Evolutionary conservation across 2,888 invertebrate genomes (phyloP), one percentile per base, ranked within the genome.

Genomic region (Trissoscelio sp.): DNA sequence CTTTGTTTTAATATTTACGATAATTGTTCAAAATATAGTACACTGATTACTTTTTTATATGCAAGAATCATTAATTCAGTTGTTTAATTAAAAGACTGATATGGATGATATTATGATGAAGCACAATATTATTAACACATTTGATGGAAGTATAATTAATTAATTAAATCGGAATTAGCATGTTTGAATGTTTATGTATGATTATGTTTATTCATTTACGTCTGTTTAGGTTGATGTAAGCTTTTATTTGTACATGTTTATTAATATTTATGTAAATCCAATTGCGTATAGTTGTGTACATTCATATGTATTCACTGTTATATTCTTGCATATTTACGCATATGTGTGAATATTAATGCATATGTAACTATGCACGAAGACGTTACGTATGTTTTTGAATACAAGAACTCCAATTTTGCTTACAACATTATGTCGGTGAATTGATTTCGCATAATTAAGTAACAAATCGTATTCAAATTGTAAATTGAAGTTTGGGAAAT

Each of bases 111-210:
- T 16, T 11, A n/a, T 22, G 14, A 7, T 18, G 7, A 66, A 2
- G 9, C 14, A 28, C 24, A 42, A 28, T 14, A 46, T 62, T 48
- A 66, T 51, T 51, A 18, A 24, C 51, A 34, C 28, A 31, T 57
- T 55, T 22, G 16, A 55, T 28, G 44, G 14, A 51, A 42, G 22
- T 44, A 67, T 55, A 44, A 70, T 58, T 46, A 70, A 46, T 70
- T 70, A 46, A 46, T 70, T 70, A 57, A 70, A 57, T 42, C 14
- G 4, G 18, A 67, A 67, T 67, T 55, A 67, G 18, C 31, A 67
- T 55, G 20, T 24, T 11, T 37, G 37, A 51, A 46, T 57, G 55
- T 37, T 57, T 31, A 57, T 42, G 42, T 14, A 55, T 53, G 34
- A 34, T 69, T 57, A 46, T 46, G 46, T 46, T 57, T 34, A 57